Base-by-base conservation (phyloP, 2,113 vertebrate species). In the Anhinga rufa region DNA sequence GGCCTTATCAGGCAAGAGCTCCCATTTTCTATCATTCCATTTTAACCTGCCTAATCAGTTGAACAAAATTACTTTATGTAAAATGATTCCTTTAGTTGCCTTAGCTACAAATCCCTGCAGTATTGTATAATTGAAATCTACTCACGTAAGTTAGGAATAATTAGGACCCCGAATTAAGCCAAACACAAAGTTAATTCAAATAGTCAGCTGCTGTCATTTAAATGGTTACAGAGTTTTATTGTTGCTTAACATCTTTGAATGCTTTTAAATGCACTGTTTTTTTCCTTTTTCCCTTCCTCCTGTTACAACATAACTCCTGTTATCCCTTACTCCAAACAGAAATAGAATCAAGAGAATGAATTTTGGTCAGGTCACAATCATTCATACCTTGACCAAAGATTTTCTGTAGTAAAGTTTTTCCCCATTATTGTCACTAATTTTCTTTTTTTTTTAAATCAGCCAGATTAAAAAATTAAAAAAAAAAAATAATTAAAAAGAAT, bases 21-120 rank as follows among this genome's bases (percentile, higher is more conserved):
- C 96, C 96, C 97, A 96, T 98, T 97, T 98, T 98, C 96, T 93
- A 95, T 95, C 95, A 94, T 95, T 98, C 94, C 55, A 78, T 98
- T 98, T 98, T 97, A 98, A 98, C 98, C 96, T 97, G 90, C 84
- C 93, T 98, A 97, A 98, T 98, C 98, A 96, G 95, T 84, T 97
- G 96, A 98, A 98, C 97, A 98, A 97, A 98, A 98, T 97, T 98
- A 98, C 97, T 98, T 98, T 96, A 97, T 97, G 98, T 98, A 98
- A 98, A 98, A 98, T 97, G 95, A 98, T 98, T 98, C 97, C 97
- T 98, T 97, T 92, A 97, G 98, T 98, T 98, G 98, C 98, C 97
- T 98, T 98, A 98, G 98, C 95, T 98, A 98, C 98, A 98, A 98
- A 98, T 98, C 98, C 98, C 98, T 93, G 70, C 87, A 98, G 98